phyloP scores from a whole-genome alignment of 2,113 vertebrate species.

The Craseonycteris thonglongyai region DNA sequence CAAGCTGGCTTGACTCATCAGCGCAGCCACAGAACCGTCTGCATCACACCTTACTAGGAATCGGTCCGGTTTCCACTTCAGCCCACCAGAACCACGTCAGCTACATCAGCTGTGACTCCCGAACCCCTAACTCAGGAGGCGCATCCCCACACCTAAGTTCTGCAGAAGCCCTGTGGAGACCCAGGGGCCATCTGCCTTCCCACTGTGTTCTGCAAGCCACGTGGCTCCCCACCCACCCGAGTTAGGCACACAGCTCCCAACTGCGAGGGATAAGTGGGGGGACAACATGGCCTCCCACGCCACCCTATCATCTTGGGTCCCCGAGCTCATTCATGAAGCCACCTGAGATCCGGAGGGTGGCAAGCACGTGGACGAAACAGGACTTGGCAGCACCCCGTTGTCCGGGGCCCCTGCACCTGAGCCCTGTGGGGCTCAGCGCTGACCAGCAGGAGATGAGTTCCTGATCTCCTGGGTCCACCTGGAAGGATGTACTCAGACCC shows the following conservation, averaged over 20 bases:
- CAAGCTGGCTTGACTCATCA: not conserved
- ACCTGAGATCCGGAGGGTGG: not conserved
- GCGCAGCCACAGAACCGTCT: not conserved
- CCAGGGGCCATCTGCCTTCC: not conserved
- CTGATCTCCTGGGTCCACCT: slow-evolving; percentile 53
- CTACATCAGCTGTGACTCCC: not conserved
- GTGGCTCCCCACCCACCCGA: not conserved
- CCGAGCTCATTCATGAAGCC: not conserved
- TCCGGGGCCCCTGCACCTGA: not conserved
- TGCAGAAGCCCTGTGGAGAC: accelerated
- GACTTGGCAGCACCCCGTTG: slow-evolving; percentile 23
- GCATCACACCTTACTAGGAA: not conserved
- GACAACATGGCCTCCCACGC: not conserved
- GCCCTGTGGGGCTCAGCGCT: not conserved
- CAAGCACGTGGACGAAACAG: not conserved
- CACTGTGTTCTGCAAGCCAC: not conserved
- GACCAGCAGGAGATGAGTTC: slow-evolving; percentile 55
- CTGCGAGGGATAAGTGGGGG: not conserved
- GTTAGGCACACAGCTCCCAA: not conserved
- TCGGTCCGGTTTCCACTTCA: not conserved
- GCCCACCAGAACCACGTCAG: not conserved
- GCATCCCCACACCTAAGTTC: not conserved
- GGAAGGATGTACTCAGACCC: slow-evolving; percentile 18
- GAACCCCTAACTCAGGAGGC: not conserved
- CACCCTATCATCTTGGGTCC: slow-evolving; percentile 9